Evolutionary conservation across 2,113 vertebrate genomes (phyloP).

Genomic region (Globicephala melas): DNA sequence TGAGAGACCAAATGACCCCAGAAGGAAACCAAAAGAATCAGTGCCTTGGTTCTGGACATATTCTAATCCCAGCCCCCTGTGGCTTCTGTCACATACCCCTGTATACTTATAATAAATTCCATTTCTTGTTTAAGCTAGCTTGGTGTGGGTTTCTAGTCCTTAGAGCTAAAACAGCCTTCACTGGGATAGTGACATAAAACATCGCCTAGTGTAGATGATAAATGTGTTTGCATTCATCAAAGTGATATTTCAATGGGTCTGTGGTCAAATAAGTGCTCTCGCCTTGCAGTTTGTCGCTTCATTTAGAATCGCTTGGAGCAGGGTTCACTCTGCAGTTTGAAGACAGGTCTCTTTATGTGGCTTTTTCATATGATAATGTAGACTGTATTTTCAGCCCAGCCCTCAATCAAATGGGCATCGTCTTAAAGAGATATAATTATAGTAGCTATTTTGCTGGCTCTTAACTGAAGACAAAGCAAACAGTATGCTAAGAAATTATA

Average conservation of each 20-base stretch:
- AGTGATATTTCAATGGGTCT: constrained; percentile 66
- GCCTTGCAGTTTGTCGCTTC: constrained; percentile 69
- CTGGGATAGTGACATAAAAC: constrained; percentile 15
- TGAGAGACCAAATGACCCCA: background rate
- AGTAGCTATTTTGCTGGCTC: constrained; percentile 77
- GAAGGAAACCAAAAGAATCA: background rate
- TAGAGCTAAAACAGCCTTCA: background rate
- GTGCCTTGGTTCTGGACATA: background rate
- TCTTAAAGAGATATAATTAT: constrained; percentile 82
- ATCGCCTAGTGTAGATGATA: constrained; percentile 65
- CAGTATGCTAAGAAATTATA: constrained; percentile 76
- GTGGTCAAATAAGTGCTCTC: constrained; percentile 62
- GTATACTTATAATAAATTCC: background rate
- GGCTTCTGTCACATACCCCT: background rate
- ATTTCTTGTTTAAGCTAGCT: background rate
- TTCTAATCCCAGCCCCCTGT: background rate
- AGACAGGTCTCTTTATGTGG: constrained; percentile 61
- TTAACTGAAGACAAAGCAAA: constrained; percentile 81
- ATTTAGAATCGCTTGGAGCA: constrained; percentile 73
- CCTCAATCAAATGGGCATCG: constrained; percentile 78
- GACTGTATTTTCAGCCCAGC: constrained; percentile 79
- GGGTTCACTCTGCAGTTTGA: constrained; percentile 72
- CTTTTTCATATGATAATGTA: constrained; percentile 83
- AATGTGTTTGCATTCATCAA: constrained; percentile 78
- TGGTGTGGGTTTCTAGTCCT: background rate